These are phyloP conservation scores for Phrynosoma blainvillii DNA, from an alignment of 2,113 vertebrate genomes.

Conservation along the genomic window DNA sequence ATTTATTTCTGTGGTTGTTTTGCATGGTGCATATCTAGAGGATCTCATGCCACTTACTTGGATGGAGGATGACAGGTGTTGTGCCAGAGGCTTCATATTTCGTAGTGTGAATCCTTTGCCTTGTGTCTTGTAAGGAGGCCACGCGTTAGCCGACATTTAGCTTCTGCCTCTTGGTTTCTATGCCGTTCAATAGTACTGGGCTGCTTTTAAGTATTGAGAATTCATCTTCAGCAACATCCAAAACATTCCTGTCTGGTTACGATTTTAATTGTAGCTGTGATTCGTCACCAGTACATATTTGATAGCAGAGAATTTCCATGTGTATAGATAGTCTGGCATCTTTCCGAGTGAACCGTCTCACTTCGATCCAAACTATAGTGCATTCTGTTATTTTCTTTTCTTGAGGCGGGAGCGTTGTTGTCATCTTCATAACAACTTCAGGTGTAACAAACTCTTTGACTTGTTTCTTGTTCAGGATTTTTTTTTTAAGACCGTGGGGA, in stretches of 20 bases:
- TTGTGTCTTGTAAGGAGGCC: slow-evolving; percentile 20
- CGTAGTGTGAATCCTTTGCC: neutral
- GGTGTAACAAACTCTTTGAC: slow-evolving; percentile 68
- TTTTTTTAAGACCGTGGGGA: slow-evolving; percentile 69
- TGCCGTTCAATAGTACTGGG: slow-evolving; percentile 19
- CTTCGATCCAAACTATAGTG: slow-evolving; percentile 51
- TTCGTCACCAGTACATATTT: neutral
- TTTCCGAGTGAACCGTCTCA: slow-evolving; percentile 27
- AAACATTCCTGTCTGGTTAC: slow-evolving; percentile 39
- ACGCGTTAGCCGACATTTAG: neutral
- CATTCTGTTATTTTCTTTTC: neutral
- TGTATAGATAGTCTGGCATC: slow-evolving; percentile 27
- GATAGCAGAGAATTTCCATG: slow-evolving; percentile 38
- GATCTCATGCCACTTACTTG: neutral
- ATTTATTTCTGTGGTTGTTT: neutral
- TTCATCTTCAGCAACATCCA: slow-evolving; percentile 32
- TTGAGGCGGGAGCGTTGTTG: neutral
- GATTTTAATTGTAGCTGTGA: slow-evolving; percentile 30
- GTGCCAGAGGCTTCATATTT: neutral
- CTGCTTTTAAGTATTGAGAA: slow-evolving; percentile 36
- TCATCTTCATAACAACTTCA: slow-evolving; percentile 55
- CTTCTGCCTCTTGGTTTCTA: slow-evolving; percentile 8
- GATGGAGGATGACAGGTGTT: neutral
- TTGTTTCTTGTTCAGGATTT: slow-evolving; percentile 45
- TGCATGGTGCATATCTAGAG: neutral